Conservation (phyloP, 2,888 invertebrate species). For the Nesidiocoris tenuis region DNA sequence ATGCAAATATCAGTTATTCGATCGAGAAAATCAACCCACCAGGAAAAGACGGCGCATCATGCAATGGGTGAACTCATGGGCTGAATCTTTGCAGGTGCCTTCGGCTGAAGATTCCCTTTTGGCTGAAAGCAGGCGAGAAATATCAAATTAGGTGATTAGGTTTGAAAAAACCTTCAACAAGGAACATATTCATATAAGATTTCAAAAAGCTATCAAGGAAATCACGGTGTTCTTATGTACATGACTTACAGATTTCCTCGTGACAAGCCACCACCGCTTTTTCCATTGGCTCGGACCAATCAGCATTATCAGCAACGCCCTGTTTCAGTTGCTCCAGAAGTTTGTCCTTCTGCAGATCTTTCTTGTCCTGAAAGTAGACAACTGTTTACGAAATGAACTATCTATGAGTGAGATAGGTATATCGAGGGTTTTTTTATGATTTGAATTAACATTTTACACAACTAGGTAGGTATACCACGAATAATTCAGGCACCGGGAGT, state of each 20-base stretch:
- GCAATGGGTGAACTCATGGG: slow-evolving; percentile 44
- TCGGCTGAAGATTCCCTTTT: slow-evolving; percentile 32
- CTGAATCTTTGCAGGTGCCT: slow-evolving; percentile 36
- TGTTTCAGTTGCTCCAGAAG: slow-evolving; percentile 22
- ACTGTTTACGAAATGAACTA: too few species aligned
- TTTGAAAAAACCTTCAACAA: too few species aligned
- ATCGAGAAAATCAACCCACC: slow-evolving; percentile 21
- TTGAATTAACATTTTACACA: too few species aligned
- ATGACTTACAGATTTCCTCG: slow-evolving; percentile 27
- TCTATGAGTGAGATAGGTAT: too few species aligned
- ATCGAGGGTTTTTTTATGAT: too few species aligned
- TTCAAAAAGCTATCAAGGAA: too few species aligned
- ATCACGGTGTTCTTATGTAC: too few species aligned
- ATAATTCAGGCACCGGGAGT: too few species aligned
- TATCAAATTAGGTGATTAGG: too few species aligned
- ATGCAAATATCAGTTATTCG: too few species aligned
- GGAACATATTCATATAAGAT: too few species aligned
- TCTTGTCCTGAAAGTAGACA: slow-evolving; percentile 25
- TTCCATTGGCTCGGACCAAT: slow-evolving; percentile 36
- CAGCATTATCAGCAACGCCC: slow-evolving; percentile 17
- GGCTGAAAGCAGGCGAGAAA: slow-evolving; percentile 17
- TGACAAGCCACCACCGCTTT: slow-evolving; percentile 26
- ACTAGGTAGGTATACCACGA: too few species aligned
- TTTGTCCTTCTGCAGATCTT: slow-evolving; percentile 25
- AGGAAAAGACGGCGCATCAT: slow-evolving; percentile 44